Conservation (phyloP, 2,113 vertebrate species). For the Rafetus swinhoei region DNA sequence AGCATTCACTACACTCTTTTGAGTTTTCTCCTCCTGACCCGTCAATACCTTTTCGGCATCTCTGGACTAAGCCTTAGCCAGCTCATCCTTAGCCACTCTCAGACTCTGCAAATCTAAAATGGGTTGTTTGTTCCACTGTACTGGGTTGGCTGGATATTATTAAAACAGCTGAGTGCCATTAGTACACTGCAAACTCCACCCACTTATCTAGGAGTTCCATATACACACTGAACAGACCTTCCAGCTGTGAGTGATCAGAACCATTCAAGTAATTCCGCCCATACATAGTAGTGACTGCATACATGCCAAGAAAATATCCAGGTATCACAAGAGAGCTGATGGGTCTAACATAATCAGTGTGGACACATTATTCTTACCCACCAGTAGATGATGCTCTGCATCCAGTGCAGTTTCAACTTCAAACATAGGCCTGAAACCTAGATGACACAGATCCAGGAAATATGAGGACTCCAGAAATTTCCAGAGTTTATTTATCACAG, state of each 20-base stretch:
- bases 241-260: not conserved
- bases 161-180: not conserved
- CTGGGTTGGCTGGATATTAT: not conserved
- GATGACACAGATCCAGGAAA: not conserved
- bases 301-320: not conserved
- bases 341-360: constrained; percentile 20
- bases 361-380: not conserved
- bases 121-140: not conserved
- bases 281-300: not conserved
- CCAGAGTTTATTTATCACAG: not conserved
- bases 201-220: not conserved
- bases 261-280: not conserved
- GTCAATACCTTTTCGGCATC: not conserved
- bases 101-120: not conserved
- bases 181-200: not conserved
- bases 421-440: not conserved
- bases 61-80: not conserved
- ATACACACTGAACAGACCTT: not conserved
- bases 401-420: not conserved
- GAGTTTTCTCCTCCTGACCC: constrained; percentile 23
- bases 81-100: not conserved
- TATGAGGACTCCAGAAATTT: not conserved
- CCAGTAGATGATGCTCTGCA: not conserved
- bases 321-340: not conserved
- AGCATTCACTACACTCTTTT: not conserved